These are phyloP conservation scores for Acrocephalus kingi DNA, from an alignment of 2,113 vertebrate species.

Conservation along the genomic window DNA sequence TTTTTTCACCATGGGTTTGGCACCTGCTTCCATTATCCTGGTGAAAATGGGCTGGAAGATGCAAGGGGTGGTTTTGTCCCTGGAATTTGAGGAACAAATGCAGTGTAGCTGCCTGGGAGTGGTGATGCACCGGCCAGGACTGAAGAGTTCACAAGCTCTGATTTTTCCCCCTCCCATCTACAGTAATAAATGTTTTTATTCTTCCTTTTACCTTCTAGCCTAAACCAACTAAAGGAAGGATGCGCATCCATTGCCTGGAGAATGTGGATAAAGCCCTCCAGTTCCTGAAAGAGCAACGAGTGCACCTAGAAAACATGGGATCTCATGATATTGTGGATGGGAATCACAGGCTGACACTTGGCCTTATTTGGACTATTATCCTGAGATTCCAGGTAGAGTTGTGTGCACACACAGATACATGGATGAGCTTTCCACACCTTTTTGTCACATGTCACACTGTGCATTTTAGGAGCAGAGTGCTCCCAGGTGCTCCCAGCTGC, in stretches of 20 bases:
- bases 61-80: accelerated
- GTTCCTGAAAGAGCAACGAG: constrained; percentile 96
- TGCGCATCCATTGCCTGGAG: constrained; percentile 97
- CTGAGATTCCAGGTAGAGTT: constrained; percentile 91
- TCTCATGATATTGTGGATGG: constrained; percentile 97
- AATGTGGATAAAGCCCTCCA: constrained; percentile 97
- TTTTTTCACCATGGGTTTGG: accelerated
- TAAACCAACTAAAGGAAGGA: constrained; percentile 94
- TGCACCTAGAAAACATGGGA: constrained; percentile 98
- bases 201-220: constrained; percentile 74
- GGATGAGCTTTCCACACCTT: not conserved
- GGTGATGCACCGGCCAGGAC: not conserved
- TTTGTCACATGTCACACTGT: not conserved
- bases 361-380: constrained; percentile 98
- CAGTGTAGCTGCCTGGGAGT: not conserved
- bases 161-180: not conserved
- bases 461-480: not conserved
- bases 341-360: constrained; percentile 93
- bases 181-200: not conserved
- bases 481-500: not conserved
- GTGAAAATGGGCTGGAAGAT: not conserved
- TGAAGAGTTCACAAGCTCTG: not conserved
- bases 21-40: not conserved
- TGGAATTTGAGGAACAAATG: not conserved
- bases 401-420: accelerated